phyloP scores from a whole-genome alignment of 2,888 invertebrate species.

The Dyspetes luteomarginatus region DNA sequence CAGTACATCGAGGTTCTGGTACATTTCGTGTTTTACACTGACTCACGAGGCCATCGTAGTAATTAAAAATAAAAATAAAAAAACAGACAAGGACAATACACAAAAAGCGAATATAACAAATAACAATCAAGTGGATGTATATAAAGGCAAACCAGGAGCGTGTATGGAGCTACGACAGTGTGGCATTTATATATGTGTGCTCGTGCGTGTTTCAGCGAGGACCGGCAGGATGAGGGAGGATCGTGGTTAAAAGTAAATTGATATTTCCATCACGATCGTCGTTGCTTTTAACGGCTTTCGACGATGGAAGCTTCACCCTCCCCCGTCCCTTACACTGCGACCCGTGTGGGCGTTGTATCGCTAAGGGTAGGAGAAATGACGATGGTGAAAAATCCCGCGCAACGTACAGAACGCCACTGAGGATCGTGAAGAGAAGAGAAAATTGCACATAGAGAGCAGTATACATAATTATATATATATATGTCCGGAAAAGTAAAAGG shows the following conservation, averaged over 20 bases:
- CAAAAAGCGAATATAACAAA: conserved; percentile 51
- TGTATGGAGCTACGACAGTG: conserved; percentile 19
- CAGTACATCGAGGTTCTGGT: too few species aligned
- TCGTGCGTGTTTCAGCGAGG: conserved; percentile 40
- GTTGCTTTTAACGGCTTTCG: conserved; percentile 64
- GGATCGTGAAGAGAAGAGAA: conserved; percentile 36
- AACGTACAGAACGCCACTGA: conserved; percentile 18
- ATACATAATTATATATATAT: too few species aligned
- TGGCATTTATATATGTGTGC: conserved; percentile 6
- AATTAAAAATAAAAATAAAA: conserved; percentile 34
- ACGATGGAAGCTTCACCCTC: conserved; percentile 21
- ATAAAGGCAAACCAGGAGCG: conserved; percentile 17
- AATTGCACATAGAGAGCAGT: conserved; percentile 27
- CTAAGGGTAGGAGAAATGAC: conserved; percentile 31
- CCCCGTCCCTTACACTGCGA: too few species aligned
- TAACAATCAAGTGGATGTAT: conserved; percentile 48
- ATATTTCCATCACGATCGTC: conserved; percentile 66
- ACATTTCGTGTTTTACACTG: conserved; percentile 20
- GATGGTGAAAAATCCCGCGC: conserved; percentile 27
- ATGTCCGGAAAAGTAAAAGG: too few species aligned
- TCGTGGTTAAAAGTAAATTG: conserved; percentile 66
- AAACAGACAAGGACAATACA: conserved; percentile 21
- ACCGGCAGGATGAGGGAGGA: conserved; percentile 40
- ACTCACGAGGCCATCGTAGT: conserved; percentile 7
- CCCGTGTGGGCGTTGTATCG: conserved; percentile 24